These are phyloP conservation scores for Solea senegalensis DNA, from an alignment of 2,113 vertebrate species.

Conservation along the genomic window DNA sequence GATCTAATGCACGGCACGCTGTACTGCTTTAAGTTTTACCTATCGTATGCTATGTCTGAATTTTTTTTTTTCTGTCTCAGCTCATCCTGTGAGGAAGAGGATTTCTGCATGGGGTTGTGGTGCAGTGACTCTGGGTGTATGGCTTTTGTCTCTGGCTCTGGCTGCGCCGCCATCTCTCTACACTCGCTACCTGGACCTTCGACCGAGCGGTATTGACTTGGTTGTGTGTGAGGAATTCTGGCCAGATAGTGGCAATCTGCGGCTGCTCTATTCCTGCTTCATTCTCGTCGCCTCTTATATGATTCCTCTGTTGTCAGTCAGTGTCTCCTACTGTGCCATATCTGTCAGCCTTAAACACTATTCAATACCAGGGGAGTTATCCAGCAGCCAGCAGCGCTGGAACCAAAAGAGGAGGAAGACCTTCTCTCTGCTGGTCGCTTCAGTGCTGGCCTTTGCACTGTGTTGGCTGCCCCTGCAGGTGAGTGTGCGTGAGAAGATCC, in stretches of 20 bases:
- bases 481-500: constrained; percentile 6
- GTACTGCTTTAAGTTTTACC: background rate
- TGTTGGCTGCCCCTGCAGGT: constrained; percentile 85
- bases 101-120: constrained; percentile 77
- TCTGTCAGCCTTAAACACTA: constrained; percentile 75
- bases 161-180: constrained; percentile 78
- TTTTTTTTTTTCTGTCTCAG: constrained; percentile 38
- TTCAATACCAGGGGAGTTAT: constrained; percentile 73
- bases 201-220: constrained; percentile 75
- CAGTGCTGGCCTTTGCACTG: constrained; percentile 82
- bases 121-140: constrained; percentile 72
- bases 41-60: background rate
- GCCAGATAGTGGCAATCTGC: constrained; percentile 69
- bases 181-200: constrained; percentile 78
- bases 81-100: constrained; percentile 78
- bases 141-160: constrained; percentile 78
- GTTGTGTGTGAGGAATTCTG: constrained; percentile 85
- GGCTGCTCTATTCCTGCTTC: constrained; percentile 82
- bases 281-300: constrained; percentile 81
- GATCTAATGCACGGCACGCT: too few species aligned
- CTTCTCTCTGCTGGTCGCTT: constrained; percentile 80
- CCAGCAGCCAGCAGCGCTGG: constrained; percentile 75
- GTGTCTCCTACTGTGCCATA: constrained; percentile 83
- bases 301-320: constrained; percentile 83
- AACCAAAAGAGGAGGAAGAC: constrained; percentile 79